Evolutionary conservation across 2,888 invertebrate species (phyloP).

Genomic region (Leptinotarsa peninsularis): DNA sequence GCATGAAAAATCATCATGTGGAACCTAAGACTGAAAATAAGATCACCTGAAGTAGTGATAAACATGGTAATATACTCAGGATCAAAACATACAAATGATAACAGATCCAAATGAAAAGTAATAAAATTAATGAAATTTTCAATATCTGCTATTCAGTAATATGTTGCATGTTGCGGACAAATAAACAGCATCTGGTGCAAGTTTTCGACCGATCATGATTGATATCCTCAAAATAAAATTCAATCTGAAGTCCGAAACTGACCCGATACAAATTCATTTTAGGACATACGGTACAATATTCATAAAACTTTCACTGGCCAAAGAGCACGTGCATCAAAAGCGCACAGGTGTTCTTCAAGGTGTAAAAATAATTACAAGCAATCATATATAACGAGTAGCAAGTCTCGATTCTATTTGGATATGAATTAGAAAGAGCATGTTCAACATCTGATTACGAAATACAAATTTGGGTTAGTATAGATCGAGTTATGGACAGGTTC

Average conservation of each 20-base stretch:
- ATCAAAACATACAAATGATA: too few species aligned
- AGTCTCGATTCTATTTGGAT: conserved; percentile 22
- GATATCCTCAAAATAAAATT: too few species aligned
- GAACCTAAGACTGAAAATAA: too few species aligned
- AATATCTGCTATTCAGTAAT: too few species aligned
- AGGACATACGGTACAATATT: background rate
- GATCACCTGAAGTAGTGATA: too few species aligned
- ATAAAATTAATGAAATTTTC: too few species aligned
- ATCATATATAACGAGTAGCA: conserved; percentile 29
- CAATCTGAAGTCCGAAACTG: background rate
- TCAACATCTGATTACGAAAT: conserved; percentile 12
- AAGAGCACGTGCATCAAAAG: conserved; percentile 45
- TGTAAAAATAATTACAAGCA: conserved; percentile 47
- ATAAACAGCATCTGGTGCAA: too few species aligned
- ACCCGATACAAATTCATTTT: background rate
- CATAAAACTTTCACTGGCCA: conserved; percentile 34
- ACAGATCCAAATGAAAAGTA: too few species aligned
- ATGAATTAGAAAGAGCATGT: conserved; percentile 16
- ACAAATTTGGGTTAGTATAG: background rate
- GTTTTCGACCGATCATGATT: too few species aligned
- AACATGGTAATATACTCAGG: too few species aligned
- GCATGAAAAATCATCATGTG: too few species aligned
- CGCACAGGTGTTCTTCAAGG: conserved; percentile 50
- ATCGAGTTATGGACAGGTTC: background rate
- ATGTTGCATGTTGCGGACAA: too few species aligned